Percentiles rank a stretch among this genome's conserved stretches.
These are phyloP conservation scores for Erythrocebus patas DNA, from an alignment of 2,113 vertebrate species.

Conservation along the genomic window DNA sequence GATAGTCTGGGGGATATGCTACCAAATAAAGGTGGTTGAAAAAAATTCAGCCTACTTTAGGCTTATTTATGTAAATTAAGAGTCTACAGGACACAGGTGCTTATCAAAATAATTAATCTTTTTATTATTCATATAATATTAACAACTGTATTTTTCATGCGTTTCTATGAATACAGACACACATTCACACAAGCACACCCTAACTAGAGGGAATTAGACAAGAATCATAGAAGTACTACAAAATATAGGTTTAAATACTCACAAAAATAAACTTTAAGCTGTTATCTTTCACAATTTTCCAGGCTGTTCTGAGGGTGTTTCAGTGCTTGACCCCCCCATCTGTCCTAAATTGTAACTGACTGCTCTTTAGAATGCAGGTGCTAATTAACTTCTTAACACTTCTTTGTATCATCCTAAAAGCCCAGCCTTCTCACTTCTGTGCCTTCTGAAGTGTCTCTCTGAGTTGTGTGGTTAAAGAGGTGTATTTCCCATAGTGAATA, in stretches of 20 bases:
- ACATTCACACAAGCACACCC: background rate
- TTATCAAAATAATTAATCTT: slow-evolving; percentile 16
- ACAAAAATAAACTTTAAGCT: background rate
- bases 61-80: background rate
- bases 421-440: slow-evolving; percentile 16
- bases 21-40: background rate
- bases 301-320: background rate
- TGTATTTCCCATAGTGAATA: background rate
- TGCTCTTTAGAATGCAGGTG: slow-evolving; percentile 58
- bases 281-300: background rate
- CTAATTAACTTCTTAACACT: slow-evolving; percentile 71
- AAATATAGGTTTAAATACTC: background rate
- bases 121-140: background rate
- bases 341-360: slow-evolving; percentile 27
- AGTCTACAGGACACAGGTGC: background rate
- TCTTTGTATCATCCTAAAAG: slow-evolving; percentile 17
- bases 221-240: background rate
- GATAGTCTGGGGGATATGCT: background rate
- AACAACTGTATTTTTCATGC: background rate
- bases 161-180: background rate
- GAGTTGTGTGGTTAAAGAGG: slow-evolving; percentile 4
- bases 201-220: slow-evolving; percentile 30
- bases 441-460: slow-evolving; percentile 41
- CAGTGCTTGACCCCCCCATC: background rate
- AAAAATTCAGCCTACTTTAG: background rate